Conservation (phyloP, 2,797 vertebrate species). For the Rhyacichthys aspro region DNA sequence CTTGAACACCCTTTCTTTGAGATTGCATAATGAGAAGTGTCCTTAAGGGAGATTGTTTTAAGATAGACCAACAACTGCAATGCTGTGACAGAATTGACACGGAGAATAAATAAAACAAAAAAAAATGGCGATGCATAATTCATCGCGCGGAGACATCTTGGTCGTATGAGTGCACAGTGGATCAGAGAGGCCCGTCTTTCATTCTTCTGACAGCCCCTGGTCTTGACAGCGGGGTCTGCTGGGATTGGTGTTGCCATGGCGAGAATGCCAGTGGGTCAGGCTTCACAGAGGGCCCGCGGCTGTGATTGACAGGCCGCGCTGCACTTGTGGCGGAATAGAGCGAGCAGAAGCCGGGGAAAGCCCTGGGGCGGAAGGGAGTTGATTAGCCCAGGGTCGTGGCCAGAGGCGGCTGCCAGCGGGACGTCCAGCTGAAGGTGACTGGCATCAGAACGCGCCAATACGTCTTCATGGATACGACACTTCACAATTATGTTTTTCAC, state of each 20-base stretch:
- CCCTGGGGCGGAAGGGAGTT: slow-evolving; percentile 38
- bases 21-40: slow-evolving; percentile 20
- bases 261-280: slow-evolving; percentile 56
- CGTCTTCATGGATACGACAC: slow-evolving; percentile 26
- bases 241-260: slow-evolving; percentile 71
- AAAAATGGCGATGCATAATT: slow-evolving; percentile 35
- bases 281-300: slow-evolving; percentile 32
- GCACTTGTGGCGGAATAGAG: slow-evolving; percentile 33
- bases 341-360: slow-evolving; percentile 27
- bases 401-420: slow-evolving; percentile 47
- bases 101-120: slow-evolving; percentile 7
- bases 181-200: slow-evolving; percentile 61
- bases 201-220: slow-evolving; percentile 55
- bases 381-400: slow-evolving; percentile 40
- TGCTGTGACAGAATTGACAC: neutral
- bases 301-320: slow-evolving; percentile 69
- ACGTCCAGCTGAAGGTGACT: slow-evolving; percentile 31
- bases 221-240: slow-evolving; percentile 69
- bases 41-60: slow-evolving; percentile 10
- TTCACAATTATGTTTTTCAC: slow-evolving; percentile 1
- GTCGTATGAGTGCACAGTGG: slow-evolving; percentile 11
- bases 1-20: slow-evolving; percentile 25
- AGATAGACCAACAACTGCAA: neutral
- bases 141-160: slow-evolving; percentile 30
- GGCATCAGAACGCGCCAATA: slow-evolving; percentile 19